phyloP scores from a whole-genome alignment of 2,888 invertebrate genomes.

The Epinotia demarniana region DNA sequence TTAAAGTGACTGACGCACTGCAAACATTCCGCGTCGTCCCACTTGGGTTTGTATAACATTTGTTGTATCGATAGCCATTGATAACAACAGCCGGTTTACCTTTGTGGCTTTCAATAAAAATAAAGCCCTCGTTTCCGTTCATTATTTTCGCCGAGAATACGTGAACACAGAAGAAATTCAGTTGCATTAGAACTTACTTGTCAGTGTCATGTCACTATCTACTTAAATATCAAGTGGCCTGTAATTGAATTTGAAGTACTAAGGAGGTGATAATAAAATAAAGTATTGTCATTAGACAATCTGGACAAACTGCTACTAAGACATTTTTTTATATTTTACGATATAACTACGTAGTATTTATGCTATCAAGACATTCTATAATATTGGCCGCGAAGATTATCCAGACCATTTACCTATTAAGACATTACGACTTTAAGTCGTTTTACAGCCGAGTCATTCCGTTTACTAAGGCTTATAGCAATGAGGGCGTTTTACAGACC shows the following conservation, averaged over 20 bases:
- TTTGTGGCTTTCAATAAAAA: conserved; percentile 1
- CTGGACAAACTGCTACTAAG: no score
- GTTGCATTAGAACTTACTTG: conserved; percentile 5
- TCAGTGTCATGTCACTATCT: conserved; percentile 2
- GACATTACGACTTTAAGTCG: no score
- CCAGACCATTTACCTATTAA: no score
- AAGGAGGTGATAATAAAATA: no score
- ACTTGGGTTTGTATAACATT: conserved; percentile 10
- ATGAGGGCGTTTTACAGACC: no score
- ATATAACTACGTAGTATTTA: no score
- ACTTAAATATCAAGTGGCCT: background rate
- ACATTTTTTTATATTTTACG: background rate
- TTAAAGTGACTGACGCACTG: conserved; percentile 11
- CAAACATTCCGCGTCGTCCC: conserved; percentile 5
- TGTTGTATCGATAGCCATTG: conserved; percentile 21
- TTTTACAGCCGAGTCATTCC: no score
- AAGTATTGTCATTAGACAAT: no score
- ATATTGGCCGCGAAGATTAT: no score
- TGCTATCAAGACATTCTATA: no score
- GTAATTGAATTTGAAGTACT: no score
- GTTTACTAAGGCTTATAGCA: no score
- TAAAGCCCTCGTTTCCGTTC: conserved; percentile 12
- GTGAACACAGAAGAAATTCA: conserved; percentile 11
- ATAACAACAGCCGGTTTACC: background rate
- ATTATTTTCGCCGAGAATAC: background rate